Evolutionary conservation across 2,113 vertebrate species (phyloP), one percentile per base, ranked within the genome.

Genomic region (Gallinago jamesoni): DNA sequence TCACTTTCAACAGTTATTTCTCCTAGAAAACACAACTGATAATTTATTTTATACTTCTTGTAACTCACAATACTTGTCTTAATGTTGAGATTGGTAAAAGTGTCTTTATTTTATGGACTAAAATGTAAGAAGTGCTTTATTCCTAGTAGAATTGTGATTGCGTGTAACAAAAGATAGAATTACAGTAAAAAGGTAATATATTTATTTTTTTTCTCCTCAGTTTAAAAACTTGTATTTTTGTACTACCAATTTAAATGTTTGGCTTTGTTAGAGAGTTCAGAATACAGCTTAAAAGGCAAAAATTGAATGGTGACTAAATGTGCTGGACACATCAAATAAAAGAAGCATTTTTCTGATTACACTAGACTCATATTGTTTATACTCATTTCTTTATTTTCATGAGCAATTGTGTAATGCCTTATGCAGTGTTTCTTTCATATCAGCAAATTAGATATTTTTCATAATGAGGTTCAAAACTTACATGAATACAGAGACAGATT

Each of bases 251-350:
- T 55, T 73, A 93, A 94, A 95, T 77, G 73, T 94, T 92, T 93
- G 84, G 79, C 80, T 94, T 92, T 96, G 95, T 94, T 83, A 90
- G 89, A 77, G 23, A 93, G 80, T 94, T 94, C 75, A 63, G 92
- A 93, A 66, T 87, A 93, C 80, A 77, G 62, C 21, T 85, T 68
- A 64, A 91, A 53, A 91, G 84, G 89, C 81, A 92, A 68, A 84
- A 75, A 80, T 33, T 78, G 94, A 95, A 88, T 77, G 89, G 88
- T 92, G 68, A 96, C n/a, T 81, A 72, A 94, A 97, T 97, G 95
- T 97, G 96, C 94, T 97, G 96, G 95, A 96, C 96, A 95, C 95
- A 96, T 97, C 89, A 84, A 97, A 97, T 97, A 97, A 97, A 97
- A 92, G 35, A 93, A 93, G 28, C 87, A 68, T 96, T 97, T 97